These are phyloP conservation scores for Drosophila vallismaia DNA, from an alignment of 2,888 invertebrate species.

Conservation along the genomic window DNA sequence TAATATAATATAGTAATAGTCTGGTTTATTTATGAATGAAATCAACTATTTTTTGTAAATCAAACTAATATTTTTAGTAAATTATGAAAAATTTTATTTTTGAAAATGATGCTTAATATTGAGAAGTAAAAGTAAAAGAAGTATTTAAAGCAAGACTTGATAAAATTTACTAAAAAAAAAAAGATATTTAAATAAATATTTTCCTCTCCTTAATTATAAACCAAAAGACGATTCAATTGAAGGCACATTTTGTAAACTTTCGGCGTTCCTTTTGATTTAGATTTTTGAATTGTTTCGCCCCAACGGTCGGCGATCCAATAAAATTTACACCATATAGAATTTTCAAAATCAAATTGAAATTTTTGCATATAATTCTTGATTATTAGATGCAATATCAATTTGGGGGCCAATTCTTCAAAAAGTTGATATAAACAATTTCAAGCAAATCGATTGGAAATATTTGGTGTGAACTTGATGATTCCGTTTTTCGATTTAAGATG, in stretches of 20 bases:
- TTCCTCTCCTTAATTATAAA: background rate
- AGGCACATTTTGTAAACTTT: background rate
- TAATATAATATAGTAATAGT: too few species aligned
- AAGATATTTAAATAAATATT: background rate
- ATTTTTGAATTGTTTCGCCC: background rate
- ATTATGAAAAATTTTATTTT: too few species aligned
- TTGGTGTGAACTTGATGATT: background rate
- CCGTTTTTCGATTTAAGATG: conserved; percentile 48
- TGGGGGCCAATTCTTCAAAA: conserved; percentile 19
- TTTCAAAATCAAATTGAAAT: conserved; percentile 14
- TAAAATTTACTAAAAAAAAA: too few species aligned
- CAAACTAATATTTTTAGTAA: too few species aligned
- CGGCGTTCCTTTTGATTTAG: conserved; percentile 10
- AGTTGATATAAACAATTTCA: conserved; percentile 12
- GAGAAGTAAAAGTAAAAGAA: too few species aligned
- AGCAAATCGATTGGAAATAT: background rate
- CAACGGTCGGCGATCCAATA: background rate
- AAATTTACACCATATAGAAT: conserved; percentile 49
- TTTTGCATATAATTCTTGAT: conserved; percentile 16
- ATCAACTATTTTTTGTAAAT: too few species aligned
- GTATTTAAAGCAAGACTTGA: too few species aligned
- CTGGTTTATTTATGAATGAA: too few species aligned
- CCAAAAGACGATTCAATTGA: conserved; percentile 6
- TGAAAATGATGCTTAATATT: too few species aligned
- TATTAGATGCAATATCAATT: conserved; percentile 15